Conservation (phyloP, 2,797 vertebrate genomes). For the Falco naumanni region DNA sequence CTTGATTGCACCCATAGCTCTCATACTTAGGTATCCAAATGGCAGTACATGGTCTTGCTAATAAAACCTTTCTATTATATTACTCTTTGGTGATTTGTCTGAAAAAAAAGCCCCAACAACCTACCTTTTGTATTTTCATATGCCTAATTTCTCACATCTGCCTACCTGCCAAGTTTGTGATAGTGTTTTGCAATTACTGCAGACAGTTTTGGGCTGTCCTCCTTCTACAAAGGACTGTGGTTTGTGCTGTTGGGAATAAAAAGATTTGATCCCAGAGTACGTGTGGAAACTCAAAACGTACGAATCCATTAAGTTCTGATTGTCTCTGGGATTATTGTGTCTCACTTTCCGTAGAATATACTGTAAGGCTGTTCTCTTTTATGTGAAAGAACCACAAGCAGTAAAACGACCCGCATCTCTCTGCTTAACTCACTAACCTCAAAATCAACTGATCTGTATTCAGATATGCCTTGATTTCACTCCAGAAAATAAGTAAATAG, state of each 20-base stretch:
- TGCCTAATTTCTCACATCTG: background rate
- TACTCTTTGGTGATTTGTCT: background rate
- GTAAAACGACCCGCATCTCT: background rate
- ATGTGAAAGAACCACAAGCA: background rate
- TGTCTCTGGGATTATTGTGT: background rate
- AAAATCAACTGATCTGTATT: slow-evolving; percentile 8
- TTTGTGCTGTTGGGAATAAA: background rate
- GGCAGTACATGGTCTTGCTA: background rate
- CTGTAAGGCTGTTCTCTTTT: slow-evolving; percentile 30
- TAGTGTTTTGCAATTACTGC: background rate
- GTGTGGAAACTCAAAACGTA: background rate
- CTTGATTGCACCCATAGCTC: background rate
- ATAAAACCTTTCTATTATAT: background rate
- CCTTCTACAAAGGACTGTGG: background rate
- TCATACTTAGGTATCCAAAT: background rate
- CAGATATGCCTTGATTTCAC: background rate
- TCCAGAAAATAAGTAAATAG: background rate
- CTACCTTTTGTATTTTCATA: background rate
- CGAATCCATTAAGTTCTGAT: background rate
- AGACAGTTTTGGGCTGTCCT: background rate
- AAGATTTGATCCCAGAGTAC: background rate
- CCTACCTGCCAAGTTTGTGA: background rate
- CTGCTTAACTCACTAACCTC: slow-evolving; percentile 6
- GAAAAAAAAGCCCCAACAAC: background rate
- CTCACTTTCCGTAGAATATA: background rate